Evolutionary conservation across 1,140 invertebrate species (phyloP), one percentile per base, ranked within the genome.

Genomic region (Alviniconcha marisindica): DNA sequence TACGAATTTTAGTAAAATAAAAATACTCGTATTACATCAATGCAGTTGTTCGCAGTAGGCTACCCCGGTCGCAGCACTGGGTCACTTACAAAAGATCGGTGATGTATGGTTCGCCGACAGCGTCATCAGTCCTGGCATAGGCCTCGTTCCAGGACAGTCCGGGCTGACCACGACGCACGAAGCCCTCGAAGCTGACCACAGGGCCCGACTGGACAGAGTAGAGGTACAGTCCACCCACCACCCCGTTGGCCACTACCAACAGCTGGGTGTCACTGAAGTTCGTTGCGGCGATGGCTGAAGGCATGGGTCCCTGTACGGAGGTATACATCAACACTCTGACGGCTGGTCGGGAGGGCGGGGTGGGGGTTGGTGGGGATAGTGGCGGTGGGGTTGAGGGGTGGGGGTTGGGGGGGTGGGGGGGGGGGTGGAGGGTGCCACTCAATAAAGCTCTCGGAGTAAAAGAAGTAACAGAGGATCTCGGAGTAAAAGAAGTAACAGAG

Each of bases 131-230:
- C 28, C n/a, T 2, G 2, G 21, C 42, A 40, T 83, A 83, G n/a
- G 51, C 63, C 38, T 83, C 74, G 36, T n/a, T 69, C 82, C 82
- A 83, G n/a, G 82, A 33, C 18, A 83, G 31, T 1, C 73, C 82
- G 0, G 82, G 73, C 38, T 74, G 76, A 24, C 82, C 82, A 0
- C 82, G 51, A 21, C 82, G 24, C 2, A 66, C 14, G 56, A 77
- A 83, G 36, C 82, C 82, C 38, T 77, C 51, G n/a, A 77, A 77
- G 40, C 21, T 54, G 33, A 83, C 82, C 1, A 24, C 2, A 21
- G 82, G 82, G 36, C 54, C 74, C 28, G 33, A 21, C 21, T 42
- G 42, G 31, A 78, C 77, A 1, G 54, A 38, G 82, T 77, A 83
- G 54, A 4, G 12, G 82, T 83, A 83, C 31, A 83, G 73, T 10